Percentiles rank a stretch among this genome's conserved stretches.
Evolutionary conservation across 2,113 vertebrate species (phyloP).

Genomic region (Sebastes schlegelii): DNA sequence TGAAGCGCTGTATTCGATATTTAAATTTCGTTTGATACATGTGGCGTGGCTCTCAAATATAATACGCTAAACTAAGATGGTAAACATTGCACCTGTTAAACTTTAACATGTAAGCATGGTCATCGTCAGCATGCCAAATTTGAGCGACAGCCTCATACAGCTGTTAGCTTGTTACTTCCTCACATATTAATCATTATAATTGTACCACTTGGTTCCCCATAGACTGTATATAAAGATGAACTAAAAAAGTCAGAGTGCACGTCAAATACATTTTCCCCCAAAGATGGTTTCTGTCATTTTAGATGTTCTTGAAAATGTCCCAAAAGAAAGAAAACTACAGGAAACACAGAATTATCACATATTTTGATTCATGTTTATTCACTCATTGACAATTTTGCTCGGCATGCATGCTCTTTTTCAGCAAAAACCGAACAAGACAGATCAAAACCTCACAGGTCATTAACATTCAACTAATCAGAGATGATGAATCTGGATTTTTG

Average conservation of each 20-base stretch:
- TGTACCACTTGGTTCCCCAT: not conserved
- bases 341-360: not conserved
- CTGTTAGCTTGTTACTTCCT: not conserved
- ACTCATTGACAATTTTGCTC: not conserved
- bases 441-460: not conserved
- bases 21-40: too few species aligned
- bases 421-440: not conserved
- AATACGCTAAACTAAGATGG: too few species aligned
- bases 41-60: too few species aligned
- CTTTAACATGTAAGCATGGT: too few species aligned
- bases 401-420: not conserved
- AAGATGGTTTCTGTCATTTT: too few species aligned
- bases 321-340: not conserved
- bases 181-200: not conserved
- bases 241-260: too few species aligned
- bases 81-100: too few species aligned
- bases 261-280: too few species aligned
- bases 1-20: too few species aligned
- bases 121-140: too few species aligned
- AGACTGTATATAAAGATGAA: too few species aligned
- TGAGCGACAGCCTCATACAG: too few species aligned
- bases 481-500: not conserved
- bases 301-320: not conserved
- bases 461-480: not conserved
- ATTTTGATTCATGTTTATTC: constrained; percentile 18